Conservation (phyloP, 37 sponge, comb jelly and placozoan genomes). For the Ephydatia muelleri region DNA sequence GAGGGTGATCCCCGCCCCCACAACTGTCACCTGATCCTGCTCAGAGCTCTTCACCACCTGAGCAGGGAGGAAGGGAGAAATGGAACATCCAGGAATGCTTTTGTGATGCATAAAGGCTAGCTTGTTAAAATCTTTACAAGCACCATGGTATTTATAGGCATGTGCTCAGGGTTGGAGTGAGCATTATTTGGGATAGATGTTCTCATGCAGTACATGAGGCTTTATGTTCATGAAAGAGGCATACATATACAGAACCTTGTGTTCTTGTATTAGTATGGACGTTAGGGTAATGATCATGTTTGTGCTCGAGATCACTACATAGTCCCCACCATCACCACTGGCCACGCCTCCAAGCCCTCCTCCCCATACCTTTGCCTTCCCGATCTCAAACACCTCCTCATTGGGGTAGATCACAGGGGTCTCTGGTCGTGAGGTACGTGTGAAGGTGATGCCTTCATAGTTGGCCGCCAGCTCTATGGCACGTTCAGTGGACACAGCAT, state of each 20-base stretch:
- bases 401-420: slow-evolving; percentile 84
- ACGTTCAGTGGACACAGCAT: slow-evolving; percentile 94
- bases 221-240: no score
- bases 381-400: slow-evolving; percentile 95
- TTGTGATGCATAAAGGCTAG: no score
- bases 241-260: no score
- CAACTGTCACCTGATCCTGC: slow-evolving; percentile 88
- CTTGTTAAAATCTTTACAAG: no score
- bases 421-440: slow-evolving; percentile 89
- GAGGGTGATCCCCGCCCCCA: slow-evolving; percentile 94
- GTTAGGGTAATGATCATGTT: no score
- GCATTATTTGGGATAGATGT: no score
- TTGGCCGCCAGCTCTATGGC: slow-evolving; percentile 98
- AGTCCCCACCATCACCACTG: no score
- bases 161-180: no score
- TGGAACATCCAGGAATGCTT: not conserved
- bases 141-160: no score
- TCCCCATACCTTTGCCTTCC: slow-evolving; percentile 91
- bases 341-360: not conserved
- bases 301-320: no score
- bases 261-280: no score
- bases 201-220: no score
- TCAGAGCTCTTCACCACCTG: slow-evolving; percentile 74
- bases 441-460: slow-evolving; percentile 90
- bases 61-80: not conserved